Evolutionary conservation across 2,888 invertebrate genomes (phyloP).

Genomic region (Rhingia campestris): DNA sequence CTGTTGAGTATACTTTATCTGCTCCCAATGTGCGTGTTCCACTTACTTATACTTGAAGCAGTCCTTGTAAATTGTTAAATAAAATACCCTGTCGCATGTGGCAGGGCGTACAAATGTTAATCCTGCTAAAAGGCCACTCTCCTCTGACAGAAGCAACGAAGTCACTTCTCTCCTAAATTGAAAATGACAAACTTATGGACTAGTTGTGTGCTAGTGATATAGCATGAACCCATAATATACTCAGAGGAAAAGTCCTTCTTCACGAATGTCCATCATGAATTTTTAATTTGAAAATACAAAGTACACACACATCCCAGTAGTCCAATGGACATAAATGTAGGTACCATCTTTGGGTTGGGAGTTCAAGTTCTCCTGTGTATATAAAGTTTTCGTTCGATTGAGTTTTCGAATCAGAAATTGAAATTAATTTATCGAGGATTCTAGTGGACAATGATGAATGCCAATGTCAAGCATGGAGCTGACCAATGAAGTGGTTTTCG

Average conservation of each 20-base stretch:
- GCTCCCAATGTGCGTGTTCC: background rate
- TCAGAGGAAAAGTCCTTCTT: background rate
- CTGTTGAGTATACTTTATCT: slow-evolving; percentile 15
- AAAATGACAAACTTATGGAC: background rate
- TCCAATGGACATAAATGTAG: background rate
- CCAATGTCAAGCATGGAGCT: background rate
- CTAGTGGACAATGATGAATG: slow-evolving; percentile 19
- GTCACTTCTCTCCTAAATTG: background rate
- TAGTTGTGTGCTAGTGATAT: background rate
- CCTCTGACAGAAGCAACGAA: background rate
- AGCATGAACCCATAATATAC: background rate
- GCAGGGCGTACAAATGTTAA: background rate
- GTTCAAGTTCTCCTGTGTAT: background rate
- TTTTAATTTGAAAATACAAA: slow-evolving; percentile 23
- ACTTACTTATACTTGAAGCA: background rate
- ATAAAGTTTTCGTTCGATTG: background rate
- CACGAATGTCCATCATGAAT: slow-evolving; percentile 2
- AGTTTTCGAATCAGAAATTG: slow-evolving; percentile 8
- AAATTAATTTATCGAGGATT: slow-evolving; percentile 18
- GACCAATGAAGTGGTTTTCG: slow-evolving; percentile 1
- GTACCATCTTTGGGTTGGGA: no score
- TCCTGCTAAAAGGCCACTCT: slow-evolving; percentile 4
- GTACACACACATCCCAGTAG: background rate
- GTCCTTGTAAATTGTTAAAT: slow-evolving; percentile 1
- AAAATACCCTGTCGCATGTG: slow-evolving; percentile 12